Evolutionary conservation across 2,888 invertebrate genomes (phyloP), one percentile per base, ranked within the genome.

Genomic region (Uropetala carovei): DNA sequence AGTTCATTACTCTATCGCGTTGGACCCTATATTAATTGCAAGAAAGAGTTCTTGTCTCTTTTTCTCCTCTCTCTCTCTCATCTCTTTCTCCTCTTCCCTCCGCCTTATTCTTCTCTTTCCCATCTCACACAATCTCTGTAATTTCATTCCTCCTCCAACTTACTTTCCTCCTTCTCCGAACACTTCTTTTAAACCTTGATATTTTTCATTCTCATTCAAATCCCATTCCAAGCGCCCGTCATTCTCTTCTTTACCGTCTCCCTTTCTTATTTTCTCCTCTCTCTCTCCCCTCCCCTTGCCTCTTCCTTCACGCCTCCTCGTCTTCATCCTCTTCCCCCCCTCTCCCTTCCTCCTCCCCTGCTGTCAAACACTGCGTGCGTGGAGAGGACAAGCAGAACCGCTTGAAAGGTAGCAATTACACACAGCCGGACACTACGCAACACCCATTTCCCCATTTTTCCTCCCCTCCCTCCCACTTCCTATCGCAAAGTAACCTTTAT

Each of bases 351-450:
- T 22, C 22, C 58, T n/a, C 22, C 13, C 59, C 85, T 13, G 58
- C 56, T 56, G 57, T 57, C 75, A 75, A 75, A 75, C 75, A 22
- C 75, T 75, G 27, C 27, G 68, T 68, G 68, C 68, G 75, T 75
- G 75, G 22, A 27, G 10, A 75, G 22, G 75, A 75, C 75, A 75
- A 75, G 75, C 75, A 75, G 75, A 75, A 75, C 75, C 75, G 75
- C 75, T 75, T 75, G 75, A 75, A 75, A 75, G 75, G 75, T 75
- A 75, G 27, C 75, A 75, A 75, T 75, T 75, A 75, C 75, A 75
- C 75, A 75, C 43, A 43, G 43, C 43, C 43, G 43, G 43, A 43
- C 16, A 75, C 75, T 75, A 27, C 75, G 75, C 75, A 75, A 75
- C 75, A 75, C 75, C 75, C 75, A 75, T 75, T 16, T 75, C 22